These are phyloP conservation scores for Chrysotoxum bicinctum DNA, from an alignment of 2,888 invertebrate species.

Conservation along the genomic window DNA sequence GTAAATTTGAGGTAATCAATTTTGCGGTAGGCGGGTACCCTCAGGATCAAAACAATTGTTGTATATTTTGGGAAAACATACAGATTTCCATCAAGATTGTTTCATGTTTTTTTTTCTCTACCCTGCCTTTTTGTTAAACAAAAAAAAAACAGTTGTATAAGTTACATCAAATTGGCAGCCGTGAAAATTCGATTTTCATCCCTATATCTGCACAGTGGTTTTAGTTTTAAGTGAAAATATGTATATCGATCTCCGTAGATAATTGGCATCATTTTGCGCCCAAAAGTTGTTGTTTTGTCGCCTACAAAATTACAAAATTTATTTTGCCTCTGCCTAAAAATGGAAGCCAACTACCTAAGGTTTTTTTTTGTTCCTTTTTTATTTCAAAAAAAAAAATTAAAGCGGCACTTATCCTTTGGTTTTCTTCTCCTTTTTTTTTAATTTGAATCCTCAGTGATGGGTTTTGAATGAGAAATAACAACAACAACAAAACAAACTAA, in stretches of 20 bases:
- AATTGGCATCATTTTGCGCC: conserved; percentile 71
- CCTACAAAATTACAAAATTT: conserved; percentile 40
- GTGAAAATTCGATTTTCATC: conserved; percentile 66
- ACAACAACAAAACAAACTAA: conserved; percentile 55
- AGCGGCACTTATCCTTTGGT: conserved; percentile 73
- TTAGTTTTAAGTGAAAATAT: conserved; percentile 43
- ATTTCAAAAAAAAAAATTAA: background rate
- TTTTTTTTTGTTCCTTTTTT: conserved; percentile 17
- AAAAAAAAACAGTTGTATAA: conserved; percentile 60
- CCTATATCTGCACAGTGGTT: conserved; percentile 28
- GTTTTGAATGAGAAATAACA: conserved; percentile 62
- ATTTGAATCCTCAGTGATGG: conserved; percentile 39
- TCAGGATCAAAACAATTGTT: conserved; percentile 59
- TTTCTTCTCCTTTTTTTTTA: conserved; percentile 18
- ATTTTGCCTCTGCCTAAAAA: background rate
- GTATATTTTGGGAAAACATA: conserved; percentile 54
- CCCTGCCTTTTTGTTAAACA: conserved; percentile 27
- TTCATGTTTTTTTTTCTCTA: conserved; percentile 3
- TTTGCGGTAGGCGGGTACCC: conserved; percentile 66
- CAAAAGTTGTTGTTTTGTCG: conserved; percentile 65
- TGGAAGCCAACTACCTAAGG: conserved; percentile 20
- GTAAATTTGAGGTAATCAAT: conserved; percentile 64
- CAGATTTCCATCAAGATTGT: conserved; percentile 58
- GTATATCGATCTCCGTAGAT: conserved; percentile 66
- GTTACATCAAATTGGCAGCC: conserved; percentile 73